Base-by-base conservation (phyloP, 2,888 invertebrate species). In the Petrophora chlorosata region DNA sequence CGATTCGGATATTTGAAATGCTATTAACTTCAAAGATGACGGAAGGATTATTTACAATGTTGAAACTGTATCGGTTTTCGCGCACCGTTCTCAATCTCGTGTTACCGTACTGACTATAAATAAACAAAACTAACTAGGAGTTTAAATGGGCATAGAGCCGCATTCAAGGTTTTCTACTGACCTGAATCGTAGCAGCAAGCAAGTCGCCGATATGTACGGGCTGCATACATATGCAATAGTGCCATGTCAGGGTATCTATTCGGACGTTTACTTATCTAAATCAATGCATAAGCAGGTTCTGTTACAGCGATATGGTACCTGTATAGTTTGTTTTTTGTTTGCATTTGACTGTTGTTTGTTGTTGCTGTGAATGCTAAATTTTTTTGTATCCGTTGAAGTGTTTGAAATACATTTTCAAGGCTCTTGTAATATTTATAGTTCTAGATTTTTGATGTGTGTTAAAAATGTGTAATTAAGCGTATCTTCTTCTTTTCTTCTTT, bases 161-260 rank as follows among this genome's bases (percentile, higher is more conserved):
- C 38, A 52, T 51, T 50, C 59, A 64, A 64, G 59, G 63, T 61
- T 59, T 54, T 53, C 57, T 48, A 57, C 35, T 59, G 60, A 49
- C 59, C 53, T 57, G 49, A 56, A 59, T 56, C 13, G 15, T 28
- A 26, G n/a, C 41, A 36, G 25, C 34, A 15, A 44, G 33, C 32
- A 8, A 41, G 53, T 50, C 35, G 38, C 40, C 14, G 34, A 39
- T 47, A 34, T 45, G 40, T 43, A 46, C 12, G 16, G 42, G 22
- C 35, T 22, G 23, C 34, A 40, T 35, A 26, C 10, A 19, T 19
- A 36, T 38, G 29, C 32, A 32, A 30, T 9, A 13, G 14, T 29
- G 17, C 8, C 26, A 8, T 44, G 12, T 32, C 15, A n/a, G 14
- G 16, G 10, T 23, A 23, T 12, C 5, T 12, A 35, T 29, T 15